Conservation (phyloP, 2,888 invertebrate species). For the Oscheius sp. region DNA sequence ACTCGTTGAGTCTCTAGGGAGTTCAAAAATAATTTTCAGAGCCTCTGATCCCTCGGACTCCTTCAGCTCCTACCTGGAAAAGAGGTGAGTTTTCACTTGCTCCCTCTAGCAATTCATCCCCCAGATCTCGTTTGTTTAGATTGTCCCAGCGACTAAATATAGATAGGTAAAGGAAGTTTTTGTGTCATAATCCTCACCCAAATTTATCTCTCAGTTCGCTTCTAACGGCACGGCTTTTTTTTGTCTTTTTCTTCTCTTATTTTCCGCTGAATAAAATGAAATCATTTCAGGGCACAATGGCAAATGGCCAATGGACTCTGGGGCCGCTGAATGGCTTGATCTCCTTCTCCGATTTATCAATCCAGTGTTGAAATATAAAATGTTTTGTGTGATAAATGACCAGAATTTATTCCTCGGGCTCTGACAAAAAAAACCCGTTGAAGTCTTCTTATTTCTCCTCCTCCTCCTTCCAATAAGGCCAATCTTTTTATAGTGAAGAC, state of each 20-base stretch:
- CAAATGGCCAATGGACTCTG: slow-evolving; percentile 51
- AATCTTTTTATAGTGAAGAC: no score
- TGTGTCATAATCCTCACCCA: neutral
- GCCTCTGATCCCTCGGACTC: slow-evolving; percentile 2
- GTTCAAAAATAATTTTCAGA: slow-evolving; percentile 2
- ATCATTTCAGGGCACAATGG: slow-evolving; percentile 43
- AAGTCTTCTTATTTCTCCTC: no score
- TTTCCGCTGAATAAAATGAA: neutral
- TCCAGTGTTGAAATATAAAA: no score
- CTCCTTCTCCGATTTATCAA: no score
- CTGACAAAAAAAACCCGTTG: no score
- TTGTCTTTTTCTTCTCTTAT: neutral
- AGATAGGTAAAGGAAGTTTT: slow-evolving; percentile 9
- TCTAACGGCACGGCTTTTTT: slow-evolving; percentile 9
- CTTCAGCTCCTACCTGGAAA: neutral
- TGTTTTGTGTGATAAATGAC: no score
- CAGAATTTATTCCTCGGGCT: no score
- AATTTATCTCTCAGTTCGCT: neutral
- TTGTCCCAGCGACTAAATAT: neutral
- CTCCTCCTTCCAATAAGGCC: no score
- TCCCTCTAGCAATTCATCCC: neutral
- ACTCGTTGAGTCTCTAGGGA: no score
- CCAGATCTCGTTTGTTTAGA: slow-evolving; percentile 10
- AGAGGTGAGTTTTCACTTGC: neutral
- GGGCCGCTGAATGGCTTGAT: slow-evolving; percentile 40